phyloP scores from a whole-genome alignment of 2,797 vertebrate species.

The Microctenopoma lineatum region DNA sequence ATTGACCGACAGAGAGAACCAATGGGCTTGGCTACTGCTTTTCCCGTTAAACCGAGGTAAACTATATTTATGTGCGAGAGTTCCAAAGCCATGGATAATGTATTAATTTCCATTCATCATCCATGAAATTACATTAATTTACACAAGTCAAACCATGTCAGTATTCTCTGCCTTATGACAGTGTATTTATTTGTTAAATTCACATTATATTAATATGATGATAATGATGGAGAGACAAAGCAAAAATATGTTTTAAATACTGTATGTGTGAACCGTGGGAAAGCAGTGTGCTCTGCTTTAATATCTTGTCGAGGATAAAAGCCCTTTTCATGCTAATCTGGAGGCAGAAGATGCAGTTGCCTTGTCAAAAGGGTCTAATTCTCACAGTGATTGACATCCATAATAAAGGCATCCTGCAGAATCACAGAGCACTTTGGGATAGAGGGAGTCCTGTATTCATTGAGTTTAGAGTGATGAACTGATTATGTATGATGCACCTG shows the following conservation, averaged over 20 bases:
- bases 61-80: conserved; percentile 12
- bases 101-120: not conserved
- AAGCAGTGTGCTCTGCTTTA: conserved; percentile 47
- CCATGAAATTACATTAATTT: not conserved
- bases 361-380: conserved; percentile 62
- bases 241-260: conserved; percentile 48
- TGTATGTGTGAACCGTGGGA: conserved; percentile 34
- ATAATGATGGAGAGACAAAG: conserved; percentile 23
- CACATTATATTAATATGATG: conserved; percentile 27
- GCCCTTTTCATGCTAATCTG: conserved; percentile 67
- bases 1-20: conserved; percentile 60
- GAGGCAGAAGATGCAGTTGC: conserved; percentile 63
- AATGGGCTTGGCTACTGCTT: conserved; percentile 27
- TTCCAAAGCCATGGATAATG: conserved; percentile 22
- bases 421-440: conserved; percentile 63
- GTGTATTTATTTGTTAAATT: conserved; percentile 30
- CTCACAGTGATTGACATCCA: conserved; percentile 68
- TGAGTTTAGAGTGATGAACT: conserved; percentile 54
- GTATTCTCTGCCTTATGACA: not conserved
- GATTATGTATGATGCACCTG: conserved; percentile 43
- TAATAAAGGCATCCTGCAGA: conserved; percentile 72
- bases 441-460: conserved; percentile 53
- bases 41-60: conserved; percentile 18
- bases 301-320: conserved; percentile 54
- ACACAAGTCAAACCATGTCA: not conserved